A percentile compares a stretch with the other conserved stretches of the same genome.
Evolutionary conservation across 2,888 invertebrate genomes (phyloP).

Genomic region (Cheilosia variabilis): DNA sequence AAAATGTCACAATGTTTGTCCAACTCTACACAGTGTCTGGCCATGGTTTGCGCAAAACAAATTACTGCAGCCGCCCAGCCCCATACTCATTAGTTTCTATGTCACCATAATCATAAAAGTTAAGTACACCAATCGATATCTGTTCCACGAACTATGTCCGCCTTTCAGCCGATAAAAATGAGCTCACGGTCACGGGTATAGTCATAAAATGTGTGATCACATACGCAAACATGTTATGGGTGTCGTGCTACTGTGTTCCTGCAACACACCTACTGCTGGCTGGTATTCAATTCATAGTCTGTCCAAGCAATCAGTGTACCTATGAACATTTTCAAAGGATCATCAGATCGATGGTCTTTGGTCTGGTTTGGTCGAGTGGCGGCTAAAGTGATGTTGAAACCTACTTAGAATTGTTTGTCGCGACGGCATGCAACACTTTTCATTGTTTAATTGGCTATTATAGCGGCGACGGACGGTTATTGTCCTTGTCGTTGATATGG

Average conservation of each 20-base stretch:
- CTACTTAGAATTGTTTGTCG: constrained; percentile 43
- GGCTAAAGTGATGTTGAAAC: constrained; percentile 55
- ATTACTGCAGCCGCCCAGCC: constrained; percentile 11
- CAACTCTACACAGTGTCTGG: not conserved
- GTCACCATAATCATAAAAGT: constrained; percentile 68
- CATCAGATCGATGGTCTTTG: constrained; percentile 53
- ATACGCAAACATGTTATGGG: constrained; percentile 32
- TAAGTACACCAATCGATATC: constrained; percentile 60
- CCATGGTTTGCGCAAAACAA: constrained; percentile 5
- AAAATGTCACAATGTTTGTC: constrained; percentile 21
- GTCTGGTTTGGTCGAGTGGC: constrained; percentile 18
- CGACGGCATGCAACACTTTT: constrained; percentile 47
- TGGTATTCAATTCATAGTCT: constrained; percentile 32
- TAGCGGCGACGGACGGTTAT: constrained; percentile 36
- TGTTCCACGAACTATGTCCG: constrained; percentile 36
- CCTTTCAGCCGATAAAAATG: constrained; percentile 25
- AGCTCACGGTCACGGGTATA: constrained; percentile 47
- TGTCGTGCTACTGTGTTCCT: constrained; percentile 59
- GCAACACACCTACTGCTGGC: constrained; percentile 38
- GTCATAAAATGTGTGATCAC: constrained; percentile 35
- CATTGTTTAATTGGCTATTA: constrained; percentile 55
- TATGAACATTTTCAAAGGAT: constrained; percentile 49
- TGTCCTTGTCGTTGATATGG: constrained; percentile 54
- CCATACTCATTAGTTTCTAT: constrained; percentile 59
- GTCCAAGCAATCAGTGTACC: constrained; percentile 34